Base-by-base conservation (phyloP, 30 jellyfish, hydroid and myxozoan species). In the Pseudorhiza aurosa region DNA sequence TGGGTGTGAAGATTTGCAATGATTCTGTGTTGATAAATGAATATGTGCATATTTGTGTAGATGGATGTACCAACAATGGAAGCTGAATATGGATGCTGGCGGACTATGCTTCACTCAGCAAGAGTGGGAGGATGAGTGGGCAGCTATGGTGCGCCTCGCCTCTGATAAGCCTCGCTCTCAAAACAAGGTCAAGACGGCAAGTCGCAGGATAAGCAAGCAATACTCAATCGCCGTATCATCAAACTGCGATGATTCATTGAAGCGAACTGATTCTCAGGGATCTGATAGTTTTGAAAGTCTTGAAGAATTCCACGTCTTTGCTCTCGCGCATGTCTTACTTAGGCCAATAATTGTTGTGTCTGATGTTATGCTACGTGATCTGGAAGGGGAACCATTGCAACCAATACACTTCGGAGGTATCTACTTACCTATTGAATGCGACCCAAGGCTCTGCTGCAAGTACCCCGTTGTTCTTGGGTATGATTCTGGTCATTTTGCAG, bases 81-180 rank as follows among this genome's bases (percentile, higher is more conserved):
- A 58, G 65, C 83, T 73, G 26, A 91, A 91, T 81, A 83, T 83
- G 95, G 90, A 83, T 25, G 85, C 82, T 5, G 97, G 98, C 55
- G 98, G 98, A 17, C 72, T 91, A 58, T 27, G 95, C 29, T 91
- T 77, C 77, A 49, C 91, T 36, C 44, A 30, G 12, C 68, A 28
- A 9, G 98, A 91, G 39, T 91, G 98, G 98, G 92, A 72, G 30
- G 81, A 53, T 2, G 98, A 91, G 44, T 91, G 98, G 98, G 58
- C 75, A 39, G 91, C 68, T 8, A 69, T 91, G 21, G 91, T 91
- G 37, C 91, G 89, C 39, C 87, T 83, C 26, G 91, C 98, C 1
- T 68, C 95, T 51, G 95, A 91, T 25, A 59, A 44, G 39, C 96
- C 98, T 8, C 87, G 95, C 12, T 31, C 49, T 31, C 84, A 53